Base-by-base conservation (phyloP, 1,140 invertebrate genomes). In the Zaprionus inermis region DNA sequence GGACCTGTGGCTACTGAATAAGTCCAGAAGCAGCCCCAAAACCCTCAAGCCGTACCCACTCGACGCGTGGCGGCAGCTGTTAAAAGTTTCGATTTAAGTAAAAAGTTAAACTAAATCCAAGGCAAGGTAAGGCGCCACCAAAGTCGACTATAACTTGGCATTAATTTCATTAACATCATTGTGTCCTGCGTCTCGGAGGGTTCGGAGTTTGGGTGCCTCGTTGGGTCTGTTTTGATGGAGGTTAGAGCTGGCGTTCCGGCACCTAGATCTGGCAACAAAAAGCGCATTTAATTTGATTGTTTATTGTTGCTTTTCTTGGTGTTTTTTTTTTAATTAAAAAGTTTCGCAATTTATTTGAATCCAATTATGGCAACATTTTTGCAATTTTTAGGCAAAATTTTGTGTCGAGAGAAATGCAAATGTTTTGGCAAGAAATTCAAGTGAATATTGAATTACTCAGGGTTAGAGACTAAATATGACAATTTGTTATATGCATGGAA, bases 141-240 rank as follows among this genome's bases (percentile, higher is more conserved):
- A 82, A 76, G 60, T 81, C 72, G 74, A 54, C 66, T 59, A 78
- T 78, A 69, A 85, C 74, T 75, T 86, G 65, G 57, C 55, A 65
- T 71, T 86, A 78, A 82, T 72, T 79, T 67, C 66, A 86, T 82
- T 82, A 86, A 76, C 76, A 70, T 56, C 61, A 81, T 57, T 79
- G 46, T 4, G 11, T 30, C n/a, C 9, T 10, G 22, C 20, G 49
- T 16, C 30, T 60, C 22, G 14, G 20, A 2, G 32, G 38, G 24
- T 18, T n/a, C 16, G 49, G 9, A 22, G 46, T 20, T 32, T 30
- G 30, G 59, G 18, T 14, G n/a, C 44, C 38, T 58, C 22, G 28
- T 22, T 52, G 20, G 20, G 20, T 28, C 14, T 51, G 49, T 5
- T 52, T 28, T 10, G 22, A 2, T 14, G 11, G 14, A n/a, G 10